These are phyloP conservation scores for Chrysodeixis includens DNA, from an alignment of 2,888 invertebrate genomes.

Conservation along the genomic window DNA sequence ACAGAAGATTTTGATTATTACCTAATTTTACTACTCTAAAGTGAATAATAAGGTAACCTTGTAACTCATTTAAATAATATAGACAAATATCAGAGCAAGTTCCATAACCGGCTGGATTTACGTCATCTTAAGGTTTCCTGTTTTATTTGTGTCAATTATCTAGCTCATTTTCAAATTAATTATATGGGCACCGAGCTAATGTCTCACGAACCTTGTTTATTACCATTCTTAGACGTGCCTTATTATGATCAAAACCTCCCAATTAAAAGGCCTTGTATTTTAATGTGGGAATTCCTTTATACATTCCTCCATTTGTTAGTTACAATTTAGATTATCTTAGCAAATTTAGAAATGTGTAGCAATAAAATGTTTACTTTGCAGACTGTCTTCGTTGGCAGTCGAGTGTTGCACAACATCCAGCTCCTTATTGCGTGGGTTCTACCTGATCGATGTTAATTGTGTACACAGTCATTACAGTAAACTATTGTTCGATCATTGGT, in stretches of 20 bases:
- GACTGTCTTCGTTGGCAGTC: slow-evolving; percentile 59
- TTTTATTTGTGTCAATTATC: slow-evolving; percentile 56
- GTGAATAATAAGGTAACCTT: slow-evolving; percentile 41
- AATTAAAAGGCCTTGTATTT: slow-evolving; percentile 75
- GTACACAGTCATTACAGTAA: slow-evolving; percentile 36
- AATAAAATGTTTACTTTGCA: slow-evolving; percentile 67
- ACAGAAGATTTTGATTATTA: slow-evolving; percentile 21
- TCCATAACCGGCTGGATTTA: slow-evolving; percentile 39
- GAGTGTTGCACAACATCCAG: slow-evolving; percentile 50
- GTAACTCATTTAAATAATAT: slow-evolving; percentile 33
- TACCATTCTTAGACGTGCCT: slow-evolving; percentile 51
- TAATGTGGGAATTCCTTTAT: slow-evolving; percentile 81
- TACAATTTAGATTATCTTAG: slow-evolving; percentile 77
- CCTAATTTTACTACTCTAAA: slow-evolving; percentile 16
- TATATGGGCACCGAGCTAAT: slow-evolving; percentile 44
- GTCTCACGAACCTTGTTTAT: slow-evolving; percentile 55
- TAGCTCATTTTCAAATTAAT: slow-evolving; percentile 55
- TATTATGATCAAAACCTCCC: slow-evolving; percentile 56
- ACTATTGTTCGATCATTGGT: slow-evolving; percentile 40
- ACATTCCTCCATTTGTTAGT: slow-evolving; percentile 70
- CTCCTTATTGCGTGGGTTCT: slow-evolving; percentile 57
- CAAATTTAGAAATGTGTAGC: slow-evolving; percentile 68
- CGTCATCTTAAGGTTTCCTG: slow-evolving; percentile 51
- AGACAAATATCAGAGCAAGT: slow-evolving; percentile 30
- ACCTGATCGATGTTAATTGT: slow-evolving; percentile 36